A percentile compares a stretch with the other conserved stretches of the same genome.
Evolutionary conservation across 2,113 vertebrate genomes (phyloP).

Genomic region (Bolborhynchus lineola): DNA sequence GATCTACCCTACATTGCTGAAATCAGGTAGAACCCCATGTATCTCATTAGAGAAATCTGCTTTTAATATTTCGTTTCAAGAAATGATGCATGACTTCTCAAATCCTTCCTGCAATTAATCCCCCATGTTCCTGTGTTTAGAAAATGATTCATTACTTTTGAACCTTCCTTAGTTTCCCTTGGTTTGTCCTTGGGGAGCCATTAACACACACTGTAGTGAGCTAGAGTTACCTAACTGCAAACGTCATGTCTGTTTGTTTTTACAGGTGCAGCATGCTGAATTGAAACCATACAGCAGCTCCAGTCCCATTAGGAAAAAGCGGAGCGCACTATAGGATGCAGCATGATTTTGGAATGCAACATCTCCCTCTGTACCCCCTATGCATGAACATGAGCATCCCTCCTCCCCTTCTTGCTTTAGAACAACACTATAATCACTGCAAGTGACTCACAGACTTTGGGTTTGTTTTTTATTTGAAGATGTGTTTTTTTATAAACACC

Average conservation of each 20-base stretch:
- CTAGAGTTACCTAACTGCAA: slow-evolving; percentile 88
- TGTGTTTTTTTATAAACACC: not conserved
- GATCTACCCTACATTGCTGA: not conserved
- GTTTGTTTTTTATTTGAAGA: not conserved
- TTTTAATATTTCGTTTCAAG: slow-evolving; percentile 90
- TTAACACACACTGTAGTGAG: slow-evolving; percentile 83
- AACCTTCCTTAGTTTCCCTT: slow-evolving; percentile 84
- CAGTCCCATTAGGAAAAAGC: slow-evolving; percentile 85
- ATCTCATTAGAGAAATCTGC: slow-evolving; percentile 84
- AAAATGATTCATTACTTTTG: slow-evolving; percentile 98
- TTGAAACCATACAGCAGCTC: slow-evolving; percentile 81
- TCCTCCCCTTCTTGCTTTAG: not conserved
- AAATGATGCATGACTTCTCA: slow-evolving; percentile 94
- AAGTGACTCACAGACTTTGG: not conserved
- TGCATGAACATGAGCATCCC: accelerated
- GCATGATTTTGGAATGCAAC: not conserved
- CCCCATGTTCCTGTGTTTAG: slow-evolving; percentile 94
- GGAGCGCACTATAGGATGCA: slow-evolving; percentile 67
- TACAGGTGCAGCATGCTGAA: slow-evolving; percentile 93
- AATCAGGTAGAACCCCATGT: slow-evolving; percentile 64
- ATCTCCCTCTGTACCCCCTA: not conserved
- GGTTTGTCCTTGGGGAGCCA: slow-evolving; percentile 87
- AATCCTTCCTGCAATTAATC: slow-evolving; percentile 99
- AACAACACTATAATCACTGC: not conserved
- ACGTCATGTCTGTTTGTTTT: slow-evolving; percentile 91